Evolutionary conservation across 23 tunicate genomes (phyloP), one percentile per base, ranked within the genome.

Genomic region (Trididemnum miniatum): DNA sequence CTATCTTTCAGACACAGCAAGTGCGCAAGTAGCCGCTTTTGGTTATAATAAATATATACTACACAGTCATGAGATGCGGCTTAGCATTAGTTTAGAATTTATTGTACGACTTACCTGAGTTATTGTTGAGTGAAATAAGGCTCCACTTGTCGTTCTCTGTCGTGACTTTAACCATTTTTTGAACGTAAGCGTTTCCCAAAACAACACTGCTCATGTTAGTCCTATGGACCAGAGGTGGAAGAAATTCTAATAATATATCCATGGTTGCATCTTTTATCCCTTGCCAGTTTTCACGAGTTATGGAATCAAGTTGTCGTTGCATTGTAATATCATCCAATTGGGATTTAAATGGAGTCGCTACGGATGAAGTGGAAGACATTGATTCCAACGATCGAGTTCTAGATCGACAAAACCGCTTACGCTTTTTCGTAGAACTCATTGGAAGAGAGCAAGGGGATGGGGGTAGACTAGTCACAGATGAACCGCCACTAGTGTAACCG

Each of bases 101-200:
- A n/a, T n/a, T n/a, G n/a, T n/a, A n/a, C n/a, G 4, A 69, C 79
- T 73, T 66, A 96, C 99, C 99, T 23, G 86, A 34, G 57, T 96
- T 84, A 79, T 96, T 96, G 83, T 92, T 91, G 35, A 96, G 82
- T 1, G 99, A 96, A 32, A 96, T 87, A 2, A 96, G 81, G 51
- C 97, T 91, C 99, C 99, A 96, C 69, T 81, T 69, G 75, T 96
- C 99, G 25, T 51, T 20, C 1, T 84, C 94, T 60, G 90, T 96
- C 1, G 76, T 76, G 22, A 96, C 95, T 89, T 96, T 96, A 0
- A 96, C 96, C 89, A 88, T 87, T 57, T 96, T 96, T 79, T 96
- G 89, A 35, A 96, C 99, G 80, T 96, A 96, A 2, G 99, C 99
- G 34, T 76, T 69, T 0, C 94, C 72, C 51, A 96, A 64, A 2